These are phyloP conservation scores for Trematomus bernacchii DNA, from an alignment of 2,797 vertebrate genomes.

Conservation along the genomic window DNA sequence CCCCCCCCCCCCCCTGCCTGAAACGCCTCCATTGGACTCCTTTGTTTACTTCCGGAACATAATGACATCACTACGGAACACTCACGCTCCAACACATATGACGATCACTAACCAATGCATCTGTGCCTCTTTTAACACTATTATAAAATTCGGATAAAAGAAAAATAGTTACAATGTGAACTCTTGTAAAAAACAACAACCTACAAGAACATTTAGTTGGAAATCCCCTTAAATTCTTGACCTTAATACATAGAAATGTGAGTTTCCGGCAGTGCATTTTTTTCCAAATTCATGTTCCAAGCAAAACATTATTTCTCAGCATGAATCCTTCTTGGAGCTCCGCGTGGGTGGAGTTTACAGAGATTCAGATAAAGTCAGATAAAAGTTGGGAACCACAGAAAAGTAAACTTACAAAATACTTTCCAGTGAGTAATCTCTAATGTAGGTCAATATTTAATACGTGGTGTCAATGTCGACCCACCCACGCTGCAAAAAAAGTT, in stretches of 20 bases:
- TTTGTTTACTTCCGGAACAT: no score
- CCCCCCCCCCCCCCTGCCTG: no score
- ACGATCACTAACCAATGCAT: background rate
- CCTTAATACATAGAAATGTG: background rate
- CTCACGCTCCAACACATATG: background rate
- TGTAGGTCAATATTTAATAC: slow-evolving; percentile 45
- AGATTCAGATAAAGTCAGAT: slow-evolving; percentile 47
- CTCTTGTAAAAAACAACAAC: no score
- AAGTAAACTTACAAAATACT: slow-evolving; percentile 31
- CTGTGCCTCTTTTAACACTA: background rate
- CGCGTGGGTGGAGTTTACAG: slow-evolving; percentile 55
- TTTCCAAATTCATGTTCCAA: slow-evolving; percentile 25
- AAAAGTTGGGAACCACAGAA: slow-evolving; percentile 25
- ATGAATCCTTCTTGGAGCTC: slow-evolving; percentile 21
- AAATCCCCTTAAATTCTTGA: slow-evolving; percentile 45
- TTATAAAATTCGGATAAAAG: no score
- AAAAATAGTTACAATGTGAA: no score
- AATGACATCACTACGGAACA: no score
- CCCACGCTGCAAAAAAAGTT: slow-evolving; percentile 14
- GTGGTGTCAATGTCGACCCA: slow-evolving; percentile 43
- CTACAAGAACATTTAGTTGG: background rate
- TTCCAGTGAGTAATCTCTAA: slow-evolving; percentile 62
- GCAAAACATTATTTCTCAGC: slow-evolving; percentile 52
- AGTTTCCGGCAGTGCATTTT: background rate
- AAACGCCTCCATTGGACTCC: no score